A percentile compares a stretch with the other conserved stretches of the same genome.
These are phyloP conservation scores for Sylvia borin DNA, from an alignment of 2,797 vertebrate species.

Conservation along the genomic window DNA sequence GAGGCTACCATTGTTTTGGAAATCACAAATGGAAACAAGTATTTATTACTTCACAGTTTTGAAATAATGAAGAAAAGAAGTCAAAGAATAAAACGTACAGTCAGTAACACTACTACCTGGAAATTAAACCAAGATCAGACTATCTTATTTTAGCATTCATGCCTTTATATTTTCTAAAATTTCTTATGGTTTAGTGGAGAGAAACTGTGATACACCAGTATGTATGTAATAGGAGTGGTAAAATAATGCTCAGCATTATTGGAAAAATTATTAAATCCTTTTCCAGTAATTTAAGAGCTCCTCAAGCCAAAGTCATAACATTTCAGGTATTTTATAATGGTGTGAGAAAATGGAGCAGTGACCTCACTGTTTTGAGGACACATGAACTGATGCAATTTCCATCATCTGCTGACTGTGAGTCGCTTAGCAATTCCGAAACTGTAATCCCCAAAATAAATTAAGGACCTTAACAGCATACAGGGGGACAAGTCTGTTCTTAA, in stretches of 20 bases:
- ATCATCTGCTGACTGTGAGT: conserved; percentile 23
- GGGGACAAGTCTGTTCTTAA: background rate
- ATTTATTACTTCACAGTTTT: background rate
- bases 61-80: background rate
- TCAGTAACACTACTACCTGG: background rate
- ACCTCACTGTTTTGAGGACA: background rate
- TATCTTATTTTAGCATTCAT: background rate
- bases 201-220: background rate
- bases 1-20: background rate
- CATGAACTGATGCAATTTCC: background rate
- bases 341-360: background rate
- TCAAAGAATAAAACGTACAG: background rate
- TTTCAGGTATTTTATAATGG: background rate
- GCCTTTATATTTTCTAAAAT: background rate
- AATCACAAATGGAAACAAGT: background rate
- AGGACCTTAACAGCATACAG: background rate
- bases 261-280: background rate
- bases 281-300: background rate
- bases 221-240: background rate
- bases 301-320: background rate
- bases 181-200: background rate
- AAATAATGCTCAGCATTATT: background rate
- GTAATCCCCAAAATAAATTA: conserved; percentile 37
- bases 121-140: background rate
- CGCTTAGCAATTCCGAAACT: background rate